Evolutionary conservation across 2,113 vertebrate genomes (phyloP), one percentile per base, ranked within the genome.

Genomic region (Sakesphorus luctuosus): DNA sequence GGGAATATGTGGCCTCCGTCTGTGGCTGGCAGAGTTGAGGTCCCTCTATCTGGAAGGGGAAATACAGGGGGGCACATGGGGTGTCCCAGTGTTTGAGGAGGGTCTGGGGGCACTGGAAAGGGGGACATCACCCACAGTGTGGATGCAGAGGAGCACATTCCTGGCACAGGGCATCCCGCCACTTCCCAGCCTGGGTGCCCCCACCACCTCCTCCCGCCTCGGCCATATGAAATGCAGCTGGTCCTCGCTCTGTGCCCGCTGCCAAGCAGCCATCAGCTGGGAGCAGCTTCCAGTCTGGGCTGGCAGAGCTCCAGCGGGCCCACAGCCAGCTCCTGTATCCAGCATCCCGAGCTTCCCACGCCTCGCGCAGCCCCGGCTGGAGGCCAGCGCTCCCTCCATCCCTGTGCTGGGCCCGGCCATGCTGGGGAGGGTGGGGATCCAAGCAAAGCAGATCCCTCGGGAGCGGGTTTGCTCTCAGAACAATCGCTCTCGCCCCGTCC

Each of bases 291-390:
- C 82, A 94, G 68, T 80, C 85, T 58, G 33, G 59, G 52, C 91
- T 96, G 94, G 86, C 91, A 0, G 29, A 28, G 74, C 73, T 79
- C 63, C 94, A 94, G 91, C 76, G 25, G 94, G 92, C 87, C 69
- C 10, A 0, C 10, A 9, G 94, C 92, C 96, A 84, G 56, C 62
- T 62, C 47, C 61, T 75, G 62, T 50, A 82, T 95, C 86, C 85
- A 95, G 74, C 73, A 25, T 89, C 96, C 74, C 28, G 6, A 68
- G 90, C 96, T 97, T 94, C 96, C 95, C 96, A 95, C 84, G 90
- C 95, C 87, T 93, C 18, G 2, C 2, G 5, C 85, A 94, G 84
- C 89, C 80, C 40, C 71, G 8, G 67, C 73, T 17, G 3, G 10
- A 68, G 68, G 80, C 84, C 87, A 83, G 88, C 2, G 7, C 21